These are phyloP conservation scores for Nomada flava DNA, from an alignment of 2,888 invertebrate species.

Conservation along the genomic window DNA sequence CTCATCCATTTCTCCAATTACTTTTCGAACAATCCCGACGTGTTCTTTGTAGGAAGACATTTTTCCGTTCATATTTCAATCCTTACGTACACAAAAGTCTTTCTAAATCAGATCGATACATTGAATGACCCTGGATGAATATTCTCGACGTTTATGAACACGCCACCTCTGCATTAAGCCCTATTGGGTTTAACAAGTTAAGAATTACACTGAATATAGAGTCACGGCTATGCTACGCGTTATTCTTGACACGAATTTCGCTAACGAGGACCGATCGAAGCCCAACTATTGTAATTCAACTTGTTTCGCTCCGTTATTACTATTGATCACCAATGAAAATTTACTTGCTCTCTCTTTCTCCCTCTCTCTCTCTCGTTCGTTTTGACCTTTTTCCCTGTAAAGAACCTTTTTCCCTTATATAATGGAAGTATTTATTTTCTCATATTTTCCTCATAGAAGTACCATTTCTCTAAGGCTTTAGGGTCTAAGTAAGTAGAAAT, in stretches of 20 bases:
- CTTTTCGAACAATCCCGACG: no score
- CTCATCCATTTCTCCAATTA: no score
- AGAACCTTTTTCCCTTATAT: not conserved
- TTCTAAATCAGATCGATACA: not conserved
- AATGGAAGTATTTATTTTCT: no score
- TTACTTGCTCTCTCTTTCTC: not conserved
- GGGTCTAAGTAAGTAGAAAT: no score
- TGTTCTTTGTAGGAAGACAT: no score
- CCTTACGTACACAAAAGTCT: not conserved
- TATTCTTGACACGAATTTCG: slow-evolving; percentile 1
- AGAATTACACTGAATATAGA: slow-evolving; percentile 8
- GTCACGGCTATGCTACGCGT: not conserved
- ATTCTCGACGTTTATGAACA: slow-evolving; percentile 17
- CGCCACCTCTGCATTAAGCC: slow-evolving; percentile 20
- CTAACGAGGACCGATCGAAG: slow-evolving; percentile 21
- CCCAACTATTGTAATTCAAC: not conserved
- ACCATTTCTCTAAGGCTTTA: no score
- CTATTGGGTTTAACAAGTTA: slow-evolving; percentile 9
- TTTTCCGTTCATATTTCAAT: no score
- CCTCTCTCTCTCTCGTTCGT: not conserved
- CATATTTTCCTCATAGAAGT: no score
- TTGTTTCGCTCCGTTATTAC: slow-evolving; percentile 2
- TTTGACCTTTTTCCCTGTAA: not conserved
- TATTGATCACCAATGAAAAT: slow-evolving; percentile 6
- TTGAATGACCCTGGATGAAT: slow-evolving; percentile 8